Evolutionary conservation across 2,888 invertebrate genomes (phyloP).

Genomic region (Sipunculus nudus): DNA sequence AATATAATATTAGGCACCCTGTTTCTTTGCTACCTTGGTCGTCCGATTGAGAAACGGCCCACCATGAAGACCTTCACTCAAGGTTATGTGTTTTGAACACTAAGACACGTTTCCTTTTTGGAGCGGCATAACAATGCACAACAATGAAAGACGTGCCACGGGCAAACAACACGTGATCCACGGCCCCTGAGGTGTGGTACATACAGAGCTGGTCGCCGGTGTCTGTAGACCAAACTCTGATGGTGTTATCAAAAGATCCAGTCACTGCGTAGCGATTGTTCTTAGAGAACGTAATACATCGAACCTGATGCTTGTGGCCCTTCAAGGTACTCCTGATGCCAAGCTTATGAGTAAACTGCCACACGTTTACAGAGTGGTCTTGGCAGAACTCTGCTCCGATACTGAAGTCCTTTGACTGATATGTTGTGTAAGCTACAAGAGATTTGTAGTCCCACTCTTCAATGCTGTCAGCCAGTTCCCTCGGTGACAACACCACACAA

Average conservation of each 20-base stretch:
- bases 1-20: no score
- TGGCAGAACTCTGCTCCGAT: slow-evolving; percentile 11
- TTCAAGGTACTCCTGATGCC: slow-evolving; percentile 1
- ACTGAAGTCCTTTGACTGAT: slow-evolving; percentile 11
- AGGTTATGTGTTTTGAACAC: slow-evolving; percentile 12
- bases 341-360: slow-evolving; percentile 13
- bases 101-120: slow-evolving; percentile 15
- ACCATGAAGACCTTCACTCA: no score
- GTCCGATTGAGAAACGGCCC: no score
- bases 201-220: slow-evolving; percentile 16
- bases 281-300: slow-evolving; percentile 4
- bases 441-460: no score
- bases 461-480: no score
- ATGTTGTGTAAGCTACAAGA: no score
- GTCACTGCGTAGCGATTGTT: slow-evolving; percentile 24
- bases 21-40: no score
- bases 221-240: slow-evolving; percentile 26
- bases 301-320: slow-evolving; percentile 20
- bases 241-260: slow-evolving; percentile 32
- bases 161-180: slow-evolving; percentile 17
- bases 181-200: slow-evolving; percentile 26
- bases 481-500: no score
- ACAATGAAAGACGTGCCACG: slow-evolving; percentile 5
- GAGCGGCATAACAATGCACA: slow-evolving; percentile 22
- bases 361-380: slow-evolving; percentile 8